A percentile compares a stretch with the other conserved stretches of the same genome.
phyloP scores from a whole-genome alignment of 2,888 invertebrate genomes.

The Dicyrtoma fusca region DNA sequence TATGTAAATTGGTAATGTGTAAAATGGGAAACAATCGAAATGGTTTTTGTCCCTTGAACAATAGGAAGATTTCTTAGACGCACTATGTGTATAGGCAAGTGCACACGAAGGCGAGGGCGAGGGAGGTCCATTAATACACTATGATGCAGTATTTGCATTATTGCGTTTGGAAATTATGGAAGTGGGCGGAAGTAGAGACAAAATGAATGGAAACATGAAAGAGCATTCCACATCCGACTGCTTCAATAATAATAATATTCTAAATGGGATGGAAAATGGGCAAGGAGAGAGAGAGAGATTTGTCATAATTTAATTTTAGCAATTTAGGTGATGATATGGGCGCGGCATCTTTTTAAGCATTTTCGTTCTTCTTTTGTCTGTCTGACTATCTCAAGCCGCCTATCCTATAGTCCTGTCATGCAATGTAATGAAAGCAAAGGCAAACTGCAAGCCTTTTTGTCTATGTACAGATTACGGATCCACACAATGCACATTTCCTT shows the following conservation, averaged over 20 bases:
- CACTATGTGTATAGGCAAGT: too few species aligned
- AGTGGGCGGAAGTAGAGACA: background rate
- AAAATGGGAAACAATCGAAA: too few species aligned
- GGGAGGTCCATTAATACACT: too few species aligned
- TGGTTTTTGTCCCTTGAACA: too few species aligned
- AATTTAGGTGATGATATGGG: background rate
- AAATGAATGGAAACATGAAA: background rate
- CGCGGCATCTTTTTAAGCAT: background rate
- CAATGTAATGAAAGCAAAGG: background rate
- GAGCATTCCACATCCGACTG: background rate
- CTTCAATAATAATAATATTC: background rate
- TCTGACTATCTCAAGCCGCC: background rate
- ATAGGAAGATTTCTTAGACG: too few species aligned
- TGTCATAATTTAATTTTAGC: background rate
- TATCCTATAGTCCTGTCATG: background rate
- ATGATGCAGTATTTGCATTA: too few species aligned
- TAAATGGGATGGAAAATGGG: background rate
- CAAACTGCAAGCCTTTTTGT: too few species aligned
- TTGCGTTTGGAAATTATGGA: background rate
- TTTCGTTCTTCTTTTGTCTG: background rate
- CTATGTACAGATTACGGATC: too few species aligned
- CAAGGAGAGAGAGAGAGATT: background rate
- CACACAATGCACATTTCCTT: too few species aligned
- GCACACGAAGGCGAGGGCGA: too few species aligned
- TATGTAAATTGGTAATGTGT: too few species aligned